Base-by-base conservation (phyloP, 2,113 vertebrate species). In the Delphinus delphis region DNA sequence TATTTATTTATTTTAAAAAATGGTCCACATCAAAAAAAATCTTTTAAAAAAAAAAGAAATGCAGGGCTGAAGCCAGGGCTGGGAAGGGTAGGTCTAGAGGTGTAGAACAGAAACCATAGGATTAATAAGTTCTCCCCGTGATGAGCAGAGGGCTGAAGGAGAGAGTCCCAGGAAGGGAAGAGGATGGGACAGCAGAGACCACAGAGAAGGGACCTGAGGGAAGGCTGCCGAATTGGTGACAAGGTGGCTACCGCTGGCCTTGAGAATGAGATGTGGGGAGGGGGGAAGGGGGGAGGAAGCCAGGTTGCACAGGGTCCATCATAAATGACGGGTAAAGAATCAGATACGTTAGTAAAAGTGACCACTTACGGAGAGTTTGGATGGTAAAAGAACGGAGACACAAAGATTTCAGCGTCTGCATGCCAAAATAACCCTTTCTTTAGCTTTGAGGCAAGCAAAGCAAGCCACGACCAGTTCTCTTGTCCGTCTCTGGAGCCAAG, bases 401-500 rank as follows among this genome's bases (percentile, higher is more conserved):
- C 10, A 3, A 73, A 58, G 26, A 28, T 70, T 60, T 82, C 20
- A 65, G 60, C 31, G 33, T 81, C n/a, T 89, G 41, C 65, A 2
- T 58, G 63, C 68, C 73, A 60, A 8, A 70, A 80, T 83, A 63
- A 65, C 36, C 68, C 92, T 91, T 80, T 60, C 84, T 65, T 70
- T 71, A 77, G 68, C 92, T 96, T 41, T 67, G 85, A 85, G 91
- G 92, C 62, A 84, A 63, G 74, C 33, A 68, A 44, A 93, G 60
- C 95, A 44, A 92, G 97, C 71, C 70, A 26, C 20, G 87, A 96
- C 95, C 38, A 28, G 96, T 94, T 73, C 55, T 90, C 8, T 15
- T 47, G 91, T 92, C 83, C 73, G 93, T n/a, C 81, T 73, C 96
- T 38, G 87, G 86, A 92, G 63, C 68, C 88, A 86, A 87, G 73